phyloP scores from a whole-genome alignment of 92 coral and sea anemone species.

The Pocillopora grandis region DNA sequence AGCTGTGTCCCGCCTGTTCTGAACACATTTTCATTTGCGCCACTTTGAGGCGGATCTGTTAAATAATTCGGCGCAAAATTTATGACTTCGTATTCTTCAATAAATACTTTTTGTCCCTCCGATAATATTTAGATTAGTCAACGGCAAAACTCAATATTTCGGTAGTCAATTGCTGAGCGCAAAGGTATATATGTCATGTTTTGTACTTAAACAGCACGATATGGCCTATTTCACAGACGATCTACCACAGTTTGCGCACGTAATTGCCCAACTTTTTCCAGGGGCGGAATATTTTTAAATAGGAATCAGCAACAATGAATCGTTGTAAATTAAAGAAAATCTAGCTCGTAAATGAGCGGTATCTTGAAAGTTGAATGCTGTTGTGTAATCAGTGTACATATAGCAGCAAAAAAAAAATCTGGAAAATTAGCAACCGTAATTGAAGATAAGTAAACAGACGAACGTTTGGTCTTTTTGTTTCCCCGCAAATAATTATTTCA shows the following conservation, averaged over 20 bases:
- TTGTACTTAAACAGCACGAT: background rate
- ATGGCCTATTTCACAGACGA: constrained; percentile 2
- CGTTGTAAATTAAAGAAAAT: background rate
- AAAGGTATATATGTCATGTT: background rate
- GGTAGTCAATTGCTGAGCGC: background rate
- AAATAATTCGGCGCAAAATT: background rate
- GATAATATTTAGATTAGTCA: background rate
- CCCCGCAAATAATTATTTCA: constrained; percentile 6
- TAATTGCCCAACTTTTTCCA: background rate
- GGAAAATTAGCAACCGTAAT: background rate
- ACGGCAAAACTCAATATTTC: background rate
- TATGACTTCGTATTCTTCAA: background rate
- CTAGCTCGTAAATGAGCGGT: background rate
- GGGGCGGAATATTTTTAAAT: background rate
- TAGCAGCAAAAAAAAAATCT: too few relatives aligned
- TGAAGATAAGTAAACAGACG: background rate
- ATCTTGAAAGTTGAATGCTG: background rate
- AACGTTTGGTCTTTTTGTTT: background rate
- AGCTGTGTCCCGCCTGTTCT: background rate
- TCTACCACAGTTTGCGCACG: background rate
- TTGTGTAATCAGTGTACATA: background rate
- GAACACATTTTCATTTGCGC: background rate
- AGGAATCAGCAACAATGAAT: background rate
- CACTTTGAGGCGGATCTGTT: background rate
- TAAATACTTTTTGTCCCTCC: background rate